phyloP scores from a whole-genome alignment of 2,888 invertebrate species.

The Teleogryllus oceanicus region DNA sequence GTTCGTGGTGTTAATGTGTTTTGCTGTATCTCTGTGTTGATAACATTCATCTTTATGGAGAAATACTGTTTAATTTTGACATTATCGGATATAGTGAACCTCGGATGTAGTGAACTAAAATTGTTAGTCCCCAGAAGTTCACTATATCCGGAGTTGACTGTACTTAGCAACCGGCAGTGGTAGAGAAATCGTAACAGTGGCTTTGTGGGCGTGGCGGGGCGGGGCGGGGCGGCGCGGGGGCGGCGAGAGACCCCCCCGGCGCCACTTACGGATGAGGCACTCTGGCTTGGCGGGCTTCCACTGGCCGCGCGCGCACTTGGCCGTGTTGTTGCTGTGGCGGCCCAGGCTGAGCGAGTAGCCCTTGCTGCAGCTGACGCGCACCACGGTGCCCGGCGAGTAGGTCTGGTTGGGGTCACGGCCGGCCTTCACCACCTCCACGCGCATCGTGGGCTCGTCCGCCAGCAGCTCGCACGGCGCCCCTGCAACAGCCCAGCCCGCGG shows the following conservation, averaged over 20 bases:
- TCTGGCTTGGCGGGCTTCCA: conserved; percentile 81
- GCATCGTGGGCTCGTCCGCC: conserved; percentile 61
- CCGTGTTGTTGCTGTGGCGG: conserved; percentile 61
- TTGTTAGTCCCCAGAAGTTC: too few relatives aligned
- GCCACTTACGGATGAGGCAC: conserved; percentile 70
- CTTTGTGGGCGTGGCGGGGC: background rate
- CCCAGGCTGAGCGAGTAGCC: conserved; percentile 74
- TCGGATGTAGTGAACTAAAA: too few relatives aligned
- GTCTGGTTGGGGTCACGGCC: conserved; percentile 68
- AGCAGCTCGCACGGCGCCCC: conserved; percentile 63
- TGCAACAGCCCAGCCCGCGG: conserved; percentile 56
- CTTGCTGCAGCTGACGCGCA: conserved; percentile 71
- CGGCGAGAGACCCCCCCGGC: background rate
- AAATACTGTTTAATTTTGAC: too few relatives aligned
- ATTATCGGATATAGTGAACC: too few relatives aligned
- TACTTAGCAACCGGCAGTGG: too few relatives aligned
- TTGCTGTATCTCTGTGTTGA: too few relatives aligned
- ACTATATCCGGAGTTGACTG: too few relatives aligned
- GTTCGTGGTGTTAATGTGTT: too few relatives aligned
- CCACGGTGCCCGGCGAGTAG: conserved; percentile 72
- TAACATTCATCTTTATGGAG: too few relatives aligned
- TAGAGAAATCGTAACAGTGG: background rate
- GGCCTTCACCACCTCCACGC: conserved; percentile 66
- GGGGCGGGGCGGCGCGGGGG: background rate
- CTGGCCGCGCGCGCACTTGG: conserved; percentile 75